Conservation (phyloP, 1,140 invertebrate species). For the Forficula auricularia region DNA sequence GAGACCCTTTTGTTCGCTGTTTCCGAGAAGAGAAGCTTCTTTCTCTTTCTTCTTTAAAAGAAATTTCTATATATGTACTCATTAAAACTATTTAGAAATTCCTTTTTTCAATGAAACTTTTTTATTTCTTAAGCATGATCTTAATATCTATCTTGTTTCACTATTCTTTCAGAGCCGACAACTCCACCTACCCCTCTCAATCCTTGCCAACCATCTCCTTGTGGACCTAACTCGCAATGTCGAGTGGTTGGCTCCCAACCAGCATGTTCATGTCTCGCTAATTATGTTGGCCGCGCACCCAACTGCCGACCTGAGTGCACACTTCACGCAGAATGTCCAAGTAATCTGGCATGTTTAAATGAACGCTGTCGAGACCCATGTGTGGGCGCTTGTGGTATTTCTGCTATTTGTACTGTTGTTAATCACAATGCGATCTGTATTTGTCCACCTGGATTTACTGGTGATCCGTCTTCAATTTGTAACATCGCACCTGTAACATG, state of each 20-base stretch:
- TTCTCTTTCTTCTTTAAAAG: conserved; percentile 6
- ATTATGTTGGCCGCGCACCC: conserved; percentile 56
- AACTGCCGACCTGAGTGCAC: conserved; percentile 62
- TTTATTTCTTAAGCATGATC: conserved; percentile 4
- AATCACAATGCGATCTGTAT: conserved; percentile 58
- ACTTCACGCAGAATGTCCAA: conserved; percentile 52
- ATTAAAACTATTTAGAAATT: too few species aligned
- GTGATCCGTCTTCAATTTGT: conserved; percentile 53
- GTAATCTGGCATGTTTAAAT: conserved; percentile 53
- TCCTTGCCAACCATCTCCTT: conserved; percentile 57
- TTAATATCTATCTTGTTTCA: conserved; percentile 12
- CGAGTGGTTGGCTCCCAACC: conserved; percentile 45
- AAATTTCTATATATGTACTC: too few species aligned
- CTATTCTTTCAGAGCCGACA: conserved; percentile 13
- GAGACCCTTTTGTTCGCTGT: conserved; percentile 59
- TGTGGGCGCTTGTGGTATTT: conserved; percentile 51
- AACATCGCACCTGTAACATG: conserved; percentile 25
- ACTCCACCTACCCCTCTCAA: conserved; percentile 20
- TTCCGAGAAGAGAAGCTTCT: conserved; percentile 37
- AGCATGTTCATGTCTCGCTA: conserved; percentile 54
- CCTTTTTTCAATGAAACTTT: background rate
- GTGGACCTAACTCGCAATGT: conserved; percentile 62
- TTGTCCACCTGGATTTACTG: conserved; percentile 52
- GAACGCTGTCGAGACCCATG: conserved; percentile 68
- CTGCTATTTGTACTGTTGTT: conserved; percentile 53